phyloP scores from a whole-genome alignment of 2,113 vertebrate genomes.

The Ciconia stormi region DNA sequence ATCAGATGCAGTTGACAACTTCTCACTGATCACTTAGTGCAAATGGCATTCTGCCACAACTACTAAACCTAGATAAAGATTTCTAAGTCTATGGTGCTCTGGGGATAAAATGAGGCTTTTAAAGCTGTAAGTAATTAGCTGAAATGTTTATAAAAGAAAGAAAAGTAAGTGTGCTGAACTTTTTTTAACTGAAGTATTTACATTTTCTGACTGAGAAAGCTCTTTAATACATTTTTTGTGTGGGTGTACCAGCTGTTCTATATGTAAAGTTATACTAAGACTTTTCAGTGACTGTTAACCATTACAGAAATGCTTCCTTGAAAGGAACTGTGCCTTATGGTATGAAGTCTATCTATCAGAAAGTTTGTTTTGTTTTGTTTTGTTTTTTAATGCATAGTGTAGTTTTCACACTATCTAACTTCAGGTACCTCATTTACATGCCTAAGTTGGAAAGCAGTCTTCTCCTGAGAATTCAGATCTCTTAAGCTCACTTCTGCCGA shows the following conservation, averaged over 20 bases:
- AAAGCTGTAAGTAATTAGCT: constrained; percentile 66
- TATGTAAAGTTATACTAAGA: constrained; percentile 16
- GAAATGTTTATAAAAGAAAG: constrained; percentile 60
- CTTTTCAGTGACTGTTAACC: background rate
- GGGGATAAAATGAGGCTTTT: constrained; percentile 50
- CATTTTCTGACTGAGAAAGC: constrained; percentile 53
- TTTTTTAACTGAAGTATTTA: constrained; percentile 55
- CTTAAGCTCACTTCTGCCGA: background rate
- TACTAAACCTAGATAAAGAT: constrained; percentile 45
- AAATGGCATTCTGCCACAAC: constrained; percentile 60
- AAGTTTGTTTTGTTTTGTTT: background rate
- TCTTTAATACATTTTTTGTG: constrained; percentile 28
- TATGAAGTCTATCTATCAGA: background rate
- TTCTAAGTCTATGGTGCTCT: constrained; percentile 38
- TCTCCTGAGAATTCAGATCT: background rate
- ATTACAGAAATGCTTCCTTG: background rate
- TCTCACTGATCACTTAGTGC: constrained; percentile 47
- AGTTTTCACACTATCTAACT: background rate
- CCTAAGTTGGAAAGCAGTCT: background rate
- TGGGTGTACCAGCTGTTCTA: constrained; percentile 44
- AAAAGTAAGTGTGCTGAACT: constrained; percentile 22
- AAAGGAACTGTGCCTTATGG: background rate
- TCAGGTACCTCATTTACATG: background rate
- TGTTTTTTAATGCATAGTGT: background rate
- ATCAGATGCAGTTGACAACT: constrained; percentile 27